Base-by-base conservation (phyloP, 2,888 invertebrate species). In the Helleia helle region DNA sequence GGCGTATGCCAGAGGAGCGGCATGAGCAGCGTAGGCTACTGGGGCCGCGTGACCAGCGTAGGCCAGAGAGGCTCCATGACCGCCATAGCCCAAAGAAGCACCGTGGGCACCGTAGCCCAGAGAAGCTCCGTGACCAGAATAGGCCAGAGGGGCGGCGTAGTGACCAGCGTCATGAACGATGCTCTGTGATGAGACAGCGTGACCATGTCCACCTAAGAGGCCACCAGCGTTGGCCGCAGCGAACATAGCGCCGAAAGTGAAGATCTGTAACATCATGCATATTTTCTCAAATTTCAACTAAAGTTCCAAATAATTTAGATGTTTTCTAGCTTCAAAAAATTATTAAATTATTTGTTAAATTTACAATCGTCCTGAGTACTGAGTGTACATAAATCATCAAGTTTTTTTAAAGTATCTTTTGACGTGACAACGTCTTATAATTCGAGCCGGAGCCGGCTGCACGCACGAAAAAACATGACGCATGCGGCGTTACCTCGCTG, bases 221-320 rank as follows among this genome's bases (percentile, higher is more conserved):
- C 81, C 84, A n/a, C 81, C 84, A 22, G 75, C 80, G 45, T 62
- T 71, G 43, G 71, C 71, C 28, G 72, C 58, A 48, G 59, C 56
- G 52, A 58, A 18, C 11, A 62, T 45, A 48, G 65, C 55, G 38
- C 56, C 39, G 54, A 65, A 41, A 38, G 49, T 46, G 28, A 55
- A 37, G 44, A 64, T 54, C 64, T 65, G 42, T 17, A 58, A 52
- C n/a, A 9, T 34, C 18, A 14, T 22, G 8, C 4, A n/a, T 22
- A 22, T 8, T 6, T 22, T 22, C 5, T 4, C 18, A 4, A 3
- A 18, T 4, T 18, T 18, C 18, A n/a, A n/a, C n/a, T n/a, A n/a
- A n/a, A n/a, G n/a, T n/a, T n/a, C n/a, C n/a, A n/a, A n/a, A n/a
- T n/a, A n/a, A n/a, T n/a, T n/a, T n/a, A n/a, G n/a, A n/a, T n/a